A percentile compares a stretch with the other conserved stretches of the same genome.
Conservation (phyloP, 1,140 invertebrate genomes). For the Apis laboriosa region DNA sequence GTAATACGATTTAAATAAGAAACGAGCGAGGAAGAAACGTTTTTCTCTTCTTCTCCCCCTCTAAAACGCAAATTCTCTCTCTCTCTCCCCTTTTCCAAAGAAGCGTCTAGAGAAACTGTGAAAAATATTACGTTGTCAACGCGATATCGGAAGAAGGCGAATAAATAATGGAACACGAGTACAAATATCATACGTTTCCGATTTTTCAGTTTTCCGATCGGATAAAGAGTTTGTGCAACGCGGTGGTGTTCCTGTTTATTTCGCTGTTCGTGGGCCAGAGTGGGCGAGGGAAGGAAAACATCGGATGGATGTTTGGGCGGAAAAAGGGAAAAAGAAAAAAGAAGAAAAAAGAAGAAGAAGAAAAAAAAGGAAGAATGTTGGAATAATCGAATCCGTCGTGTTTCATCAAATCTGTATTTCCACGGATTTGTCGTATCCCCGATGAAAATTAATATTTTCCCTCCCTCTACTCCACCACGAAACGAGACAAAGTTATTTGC, state of each 20-base stretch:
- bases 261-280: background rate
- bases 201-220: slow-evolving; percentile 35
- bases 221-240: slow-evolving; percentile 19
- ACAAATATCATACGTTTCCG: slow-evolving; percentile 46
- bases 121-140: background rate
- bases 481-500: no score
- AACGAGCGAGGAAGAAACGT: no score
- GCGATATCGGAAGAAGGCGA: slow-evolving; percentile 15
- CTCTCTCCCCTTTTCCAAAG: no score
- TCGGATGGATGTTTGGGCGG: background rate
- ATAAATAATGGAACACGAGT: slow-evolving; percentile 13
- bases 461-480: background rate
- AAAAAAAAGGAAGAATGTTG: background rate
- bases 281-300: background rate
- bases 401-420: background rate
- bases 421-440: background rate
- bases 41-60: no score
- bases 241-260: slow-evolving; percentile 32
- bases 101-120: background rate
- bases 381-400: slow-evolving; percentile 3
- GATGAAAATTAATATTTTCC: slow-evolving; percentile 18
- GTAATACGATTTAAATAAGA: background rate
- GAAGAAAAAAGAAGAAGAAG: no score
- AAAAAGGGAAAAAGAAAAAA: background rate
- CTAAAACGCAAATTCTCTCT: no score